Evolutionary conservation across 2,888 invertebrate genomes (phyloP), one percentile per base, ranked within the genome.

Genomic region (Acleris cristana): DNA sequence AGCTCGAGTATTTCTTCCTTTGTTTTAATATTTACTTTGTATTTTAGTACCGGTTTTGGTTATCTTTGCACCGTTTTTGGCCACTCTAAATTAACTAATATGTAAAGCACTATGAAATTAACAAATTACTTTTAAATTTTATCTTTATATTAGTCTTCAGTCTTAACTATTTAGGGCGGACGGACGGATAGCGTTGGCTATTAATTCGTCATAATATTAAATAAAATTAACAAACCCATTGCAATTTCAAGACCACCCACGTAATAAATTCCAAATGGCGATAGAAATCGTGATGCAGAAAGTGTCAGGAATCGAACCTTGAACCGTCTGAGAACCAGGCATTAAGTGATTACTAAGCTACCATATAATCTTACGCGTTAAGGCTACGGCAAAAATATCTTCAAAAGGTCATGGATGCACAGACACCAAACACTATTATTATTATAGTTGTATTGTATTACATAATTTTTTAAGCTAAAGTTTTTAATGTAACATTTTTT

Each of bases 291-390:
- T 62, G 44, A 58, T 26, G 40, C 52, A 51, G 55, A 61, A 66
- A 66, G 61, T 57, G 60, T 16, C 58, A 18, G 52, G 56, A 56
- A 57, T 51, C 61, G 52, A 66, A 62, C 66, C 61, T 66, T 66
- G 66, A 60, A 52, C 52, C 52, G 45, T 19, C 61, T 61, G 51
- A 44, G 56, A 62, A 66, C 16, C 45, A 34, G 45, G 61, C 52
- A 61, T 61, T 62, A 61, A 21, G 34, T 18, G 52, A 62, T 62
- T 57, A 56, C 30, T 18, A 21, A 14, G 65, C 65, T 66, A 66
- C 65, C 61, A 61, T 66, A 55, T 56, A 66, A 62, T 66, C 57
- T 66, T 48, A n/a, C 48, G 48, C 48, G n/a, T 16, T 48, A 18
- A 48, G 48, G 48, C 48, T n/a, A 18, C 16, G 8, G n/a, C 51